Percentiles rank a stretch among this genome's conserved stretches.
These are phyloP conservation scores for Papilio machaon DNA, from an alignment of 1,140 invertebrate species.

Conservation along the genomic window DNA sequence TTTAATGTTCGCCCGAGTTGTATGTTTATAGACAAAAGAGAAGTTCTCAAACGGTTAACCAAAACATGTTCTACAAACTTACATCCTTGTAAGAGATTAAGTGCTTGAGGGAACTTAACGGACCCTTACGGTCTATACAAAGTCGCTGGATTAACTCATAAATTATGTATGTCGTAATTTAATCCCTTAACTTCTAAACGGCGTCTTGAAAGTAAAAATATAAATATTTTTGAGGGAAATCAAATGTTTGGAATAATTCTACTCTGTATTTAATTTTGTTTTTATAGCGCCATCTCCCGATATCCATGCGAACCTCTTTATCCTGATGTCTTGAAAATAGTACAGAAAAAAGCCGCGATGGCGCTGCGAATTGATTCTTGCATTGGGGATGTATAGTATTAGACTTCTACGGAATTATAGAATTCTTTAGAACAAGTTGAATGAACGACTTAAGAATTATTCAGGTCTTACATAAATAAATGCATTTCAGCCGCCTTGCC, in stretches of 20 bases:
- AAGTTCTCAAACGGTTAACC: conserved; percentile 1
- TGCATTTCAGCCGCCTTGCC: no score
- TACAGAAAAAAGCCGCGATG: neutral
- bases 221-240: neutral
- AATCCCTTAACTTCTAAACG: neutral
- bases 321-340: neutral
- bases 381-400: neutral
- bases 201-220: neutral
- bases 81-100: conserved; percentile 1
- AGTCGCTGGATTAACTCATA: neutral
- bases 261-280: neutral
- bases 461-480: no score
- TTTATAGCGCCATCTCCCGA: neutral
- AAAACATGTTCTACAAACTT: conserved; percentile 7
- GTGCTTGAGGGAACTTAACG: neutral
- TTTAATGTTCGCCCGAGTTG: neutral
- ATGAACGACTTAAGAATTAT: neutral
- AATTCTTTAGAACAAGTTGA: neutral
- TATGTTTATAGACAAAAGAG: neutral
- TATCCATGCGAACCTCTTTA: neutral
- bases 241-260: neutral
- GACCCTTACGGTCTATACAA: neutral
- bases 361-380: neutral
- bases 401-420: neutral
- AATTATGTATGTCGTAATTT: neutral